Conservation (phyloP, 2,113 vertebrate genomes). For the Epinephelus cyanopodus region DNA sequence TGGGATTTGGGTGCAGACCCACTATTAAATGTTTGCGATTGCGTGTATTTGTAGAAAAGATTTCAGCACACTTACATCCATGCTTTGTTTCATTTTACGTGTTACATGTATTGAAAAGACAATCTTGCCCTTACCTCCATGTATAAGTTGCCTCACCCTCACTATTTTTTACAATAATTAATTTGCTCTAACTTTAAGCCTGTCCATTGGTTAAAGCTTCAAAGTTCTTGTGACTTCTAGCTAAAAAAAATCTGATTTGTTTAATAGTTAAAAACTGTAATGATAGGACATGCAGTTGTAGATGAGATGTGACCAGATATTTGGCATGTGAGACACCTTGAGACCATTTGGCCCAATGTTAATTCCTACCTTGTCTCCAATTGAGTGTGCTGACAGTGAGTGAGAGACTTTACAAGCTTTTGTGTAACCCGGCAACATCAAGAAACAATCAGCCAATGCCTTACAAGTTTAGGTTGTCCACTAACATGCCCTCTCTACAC, state of each 20-base stretch:
- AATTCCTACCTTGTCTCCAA: neutral
- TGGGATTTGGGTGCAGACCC: neutral
- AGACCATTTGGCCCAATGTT: neutral
- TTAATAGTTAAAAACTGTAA: neutral
- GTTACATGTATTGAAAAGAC: too few relatives aligned
- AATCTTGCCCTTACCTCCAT: neutral
- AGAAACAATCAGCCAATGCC: slow-evolving; percentile 20
- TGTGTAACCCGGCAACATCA: neutral
- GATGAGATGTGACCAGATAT: neutral
- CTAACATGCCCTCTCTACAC: slow-evolving; percentile 17
- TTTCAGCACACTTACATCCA: too few relatives aligned
- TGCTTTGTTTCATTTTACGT: too few relatives aligned
- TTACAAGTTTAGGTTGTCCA: slow-evolving; percentile 28
- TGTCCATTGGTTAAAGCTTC: neutral
- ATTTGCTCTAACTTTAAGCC: neutral
- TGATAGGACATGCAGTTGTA: too few relatives aligned
- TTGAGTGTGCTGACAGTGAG: neutral
- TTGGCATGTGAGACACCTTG: neutral
- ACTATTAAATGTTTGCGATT: too few relatives aligned
- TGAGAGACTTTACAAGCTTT: neutral
- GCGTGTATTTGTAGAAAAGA: too few relatives aligned
- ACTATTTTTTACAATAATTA: neutral
- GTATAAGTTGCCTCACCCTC: neutral
- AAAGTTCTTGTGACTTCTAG: neutral
- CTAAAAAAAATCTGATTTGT: too few relatives aligned